Conservation (phyloP, 2,888 invertebrate species). For the Andrena chrysosceles region DNA sequence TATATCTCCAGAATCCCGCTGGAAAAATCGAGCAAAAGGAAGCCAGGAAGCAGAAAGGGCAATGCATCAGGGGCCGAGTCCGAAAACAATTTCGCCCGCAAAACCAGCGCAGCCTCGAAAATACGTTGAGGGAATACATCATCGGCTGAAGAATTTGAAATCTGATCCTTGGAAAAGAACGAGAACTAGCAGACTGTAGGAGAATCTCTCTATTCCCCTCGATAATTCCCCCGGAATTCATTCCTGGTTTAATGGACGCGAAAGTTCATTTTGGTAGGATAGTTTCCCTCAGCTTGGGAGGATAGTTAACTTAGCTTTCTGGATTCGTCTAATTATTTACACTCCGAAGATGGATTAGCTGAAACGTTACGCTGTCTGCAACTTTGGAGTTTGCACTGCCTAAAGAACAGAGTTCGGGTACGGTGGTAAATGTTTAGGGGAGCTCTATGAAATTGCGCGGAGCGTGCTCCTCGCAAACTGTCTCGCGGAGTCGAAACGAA, state of each 20-base stretch:
- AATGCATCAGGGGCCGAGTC: constrained; percentile 50
- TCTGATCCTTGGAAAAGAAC: neutral
- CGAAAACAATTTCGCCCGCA: constrained; percentile 50
- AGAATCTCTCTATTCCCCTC: too few species aligned
- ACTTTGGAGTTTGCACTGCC: neutral
- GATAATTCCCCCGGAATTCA: neutral
- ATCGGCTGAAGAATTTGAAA: neutral
- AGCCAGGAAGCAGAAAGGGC: constrained; percentile 29
- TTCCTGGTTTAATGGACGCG: neutral
- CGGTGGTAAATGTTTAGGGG: constrained; percentile 24
- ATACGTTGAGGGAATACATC: constrained; percentile 24
- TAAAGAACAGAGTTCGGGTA: neutral
- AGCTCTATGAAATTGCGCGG: constrained; percentile 15
- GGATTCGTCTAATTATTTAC: neutral
- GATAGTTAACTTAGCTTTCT: neutral
- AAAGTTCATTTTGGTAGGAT: neutral
- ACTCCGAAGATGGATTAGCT: neutral
- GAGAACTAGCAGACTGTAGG: neutral
- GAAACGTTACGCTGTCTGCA: neutral
- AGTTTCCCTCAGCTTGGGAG: too few species aligned
- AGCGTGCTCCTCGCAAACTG: constrained; percentile 21
- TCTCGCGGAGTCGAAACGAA: constrained; percentile 24
- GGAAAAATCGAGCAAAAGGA: constrained; percentile 25
- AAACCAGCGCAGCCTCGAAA: constrained; percentile 23
- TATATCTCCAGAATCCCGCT: constrained; percentile 44